Evolutionary conservation across 1,140 invertebrate genomes (phyloP).

Genomic region (Tachypleus tridentatus): DNA sequence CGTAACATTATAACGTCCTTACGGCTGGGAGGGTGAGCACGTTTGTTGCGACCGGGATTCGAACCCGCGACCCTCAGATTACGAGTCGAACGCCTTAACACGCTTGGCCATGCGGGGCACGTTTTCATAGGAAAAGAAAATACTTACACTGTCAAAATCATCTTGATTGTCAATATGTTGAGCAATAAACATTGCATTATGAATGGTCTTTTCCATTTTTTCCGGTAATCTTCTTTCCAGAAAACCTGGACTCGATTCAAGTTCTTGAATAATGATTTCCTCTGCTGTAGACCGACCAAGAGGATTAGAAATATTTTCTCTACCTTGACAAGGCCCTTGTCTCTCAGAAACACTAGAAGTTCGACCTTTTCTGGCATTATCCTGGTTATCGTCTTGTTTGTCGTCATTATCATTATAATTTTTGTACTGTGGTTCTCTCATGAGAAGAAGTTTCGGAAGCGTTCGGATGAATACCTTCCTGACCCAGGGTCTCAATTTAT

Average conservation of each 20-base stretch:
- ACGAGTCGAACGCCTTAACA: no score
- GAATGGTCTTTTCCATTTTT: constrained; percentile 59
- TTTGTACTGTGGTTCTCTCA: constrained; percentile 37
- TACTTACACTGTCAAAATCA: constrained; percentile 81
- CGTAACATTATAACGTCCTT: no score
- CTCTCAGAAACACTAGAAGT: no score
- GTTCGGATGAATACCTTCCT: constrained; percentile 71
- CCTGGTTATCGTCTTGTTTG: constrained; percentile 1
- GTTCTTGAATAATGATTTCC: constrained; percentile 3
- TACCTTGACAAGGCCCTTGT: no score
- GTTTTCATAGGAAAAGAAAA: no score
- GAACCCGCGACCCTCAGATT: no score
- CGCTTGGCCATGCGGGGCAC: no score
- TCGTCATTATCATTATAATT: constrained; percentile 8
- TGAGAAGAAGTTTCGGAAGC: constrained; percentile 66
- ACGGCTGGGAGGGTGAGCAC: no score
- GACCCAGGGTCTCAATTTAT: constrained; percentile 66
- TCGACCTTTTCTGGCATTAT: no score
- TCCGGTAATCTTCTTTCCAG: constrained; percentile 41
- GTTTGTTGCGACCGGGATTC: no score
- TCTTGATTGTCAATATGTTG: constrained; percentile 89
- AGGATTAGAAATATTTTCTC: no score
- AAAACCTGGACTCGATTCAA: constrained; percentile 34
- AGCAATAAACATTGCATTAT: constrained; percentile 81
- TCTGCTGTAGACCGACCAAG: background rate